Conservation (phyloP, 2,888 invertebrate genomes). For the Auanema sp. region DNA sequence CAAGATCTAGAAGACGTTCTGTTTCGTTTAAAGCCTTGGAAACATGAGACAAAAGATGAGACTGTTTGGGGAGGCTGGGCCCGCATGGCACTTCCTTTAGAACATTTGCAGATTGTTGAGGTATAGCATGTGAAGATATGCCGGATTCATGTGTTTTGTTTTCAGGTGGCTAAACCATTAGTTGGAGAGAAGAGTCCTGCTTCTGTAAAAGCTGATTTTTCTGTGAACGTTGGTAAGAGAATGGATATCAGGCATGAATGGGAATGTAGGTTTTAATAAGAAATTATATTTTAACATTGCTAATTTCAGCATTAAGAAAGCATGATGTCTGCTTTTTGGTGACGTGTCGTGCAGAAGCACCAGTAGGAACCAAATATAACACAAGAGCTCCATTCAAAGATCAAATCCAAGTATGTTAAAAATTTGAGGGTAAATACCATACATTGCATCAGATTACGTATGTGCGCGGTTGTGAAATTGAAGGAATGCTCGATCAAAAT, state of each 20-base stretch:
- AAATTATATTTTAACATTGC: background rate
- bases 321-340: slow-evolving; percentile 97
- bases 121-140: no score
- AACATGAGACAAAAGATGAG: slow-evolving; percentile 61
- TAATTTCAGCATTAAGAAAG: slow-evolving; percentile 75
- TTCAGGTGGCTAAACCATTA: slow-evolving; percentile 70
- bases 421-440: background rate
- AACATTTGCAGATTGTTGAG: slow-evolving; percentile 89
- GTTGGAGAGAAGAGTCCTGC: slow-evolving; percentile 89
- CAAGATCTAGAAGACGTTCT: slow-evolving; percentile 98
- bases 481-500: slow-evolving; percentile 93
- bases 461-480: slow-evolving; percentile 95
- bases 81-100: slow-evolving; percentile 92
- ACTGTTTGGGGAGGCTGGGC: slow-evolving; percentile 96
- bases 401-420: slow-evolving; percentile 26
- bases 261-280: slow-evolving; percentile 74
- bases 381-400: slow-evolving; percentile 52
- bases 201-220: slow-evolving; percentile 89
- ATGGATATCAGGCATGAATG: slow-evolving; percentile 91
- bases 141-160: slow-evolving; percentile 65
- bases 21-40: slow-evolving; percentile 91
- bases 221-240: slow-evolving; percentile 85
- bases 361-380: slow-evolving; percentile 74
- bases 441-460: slow-evolving; percentile 70
- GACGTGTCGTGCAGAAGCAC: slow-evolving; percentile 77